Base-by-base conservation (phyloP, 1,140 invertebrate species). In the Chrysoperla carnea region DNA sequence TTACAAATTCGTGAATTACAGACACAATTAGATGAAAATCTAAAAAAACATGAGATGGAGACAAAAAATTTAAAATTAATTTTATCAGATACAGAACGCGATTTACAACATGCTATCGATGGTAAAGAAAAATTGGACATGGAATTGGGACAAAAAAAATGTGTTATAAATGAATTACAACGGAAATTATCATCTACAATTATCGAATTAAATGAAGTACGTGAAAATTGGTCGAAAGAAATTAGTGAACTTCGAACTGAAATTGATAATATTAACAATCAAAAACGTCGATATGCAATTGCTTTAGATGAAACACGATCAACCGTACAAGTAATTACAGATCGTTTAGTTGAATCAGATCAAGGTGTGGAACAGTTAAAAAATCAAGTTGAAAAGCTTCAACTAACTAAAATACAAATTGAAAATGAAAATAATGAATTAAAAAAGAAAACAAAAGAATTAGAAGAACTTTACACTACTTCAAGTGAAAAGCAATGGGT, bases 301-400 rank as follows among this genome's bases (percentile, higher is more conserved):
- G 63, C 67, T 0, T 50, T 68, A 8, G 61, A 49, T 41, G 66
- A 65, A 47, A 62, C 60, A 4, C 60, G 63, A 6, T 55, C 58
- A 41, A 68, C 65, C 2, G 61, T 69, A 6, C 64, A 68, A 43
- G 64, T 67, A 8, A 50, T 69, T 4, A 67, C 62, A 53, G 64
- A 61, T 39, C 56, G 67, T 14, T 49, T 69, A 2, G 59, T 67
- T 46, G 57, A 65, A 40, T 68, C 66, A 12, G 66, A 69, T 48
- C 53, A 57, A 29, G 67, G 68, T 49, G 67, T 69, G n/a, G 66
- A 67, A 50, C 64, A 64, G 28, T 52, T 64, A 37, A 66, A 66
- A 43, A 50, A 55, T 3, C 17, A 23, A 23, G 17, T 23, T 23
- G 17, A 23, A 23, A 23, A 23, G 8, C 33, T 55, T 8, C 50